Evolutionary conservation across 2,113 vertebrate genomes (phyloP).

Genomic region (Otocyon megalotis): DNA sequence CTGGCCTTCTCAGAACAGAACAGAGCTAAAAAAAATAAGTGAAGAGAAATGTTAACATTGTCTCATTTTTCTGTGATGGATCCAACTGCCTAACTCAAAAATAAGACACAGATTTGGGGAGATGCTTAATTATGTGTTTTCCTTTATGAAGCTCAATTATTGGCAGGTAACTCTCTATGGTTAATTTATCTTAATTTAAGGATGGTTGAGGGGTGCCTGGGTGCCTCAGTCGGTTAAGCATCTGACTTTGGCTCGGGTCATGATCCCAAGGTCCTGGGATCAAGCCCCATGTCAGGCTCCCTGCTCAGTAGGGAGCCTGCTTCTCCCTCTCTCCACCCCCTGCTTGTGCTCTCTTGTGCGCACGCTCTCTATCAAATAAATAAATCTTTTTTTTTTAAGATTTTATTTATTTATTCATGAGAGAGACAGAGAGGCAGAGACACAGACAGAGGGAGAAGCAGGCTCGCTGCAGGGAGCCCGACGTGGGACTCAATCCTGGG

Average conservation of each 20-base stretch:
- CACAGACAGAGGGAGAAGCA: too few relatives aligned
- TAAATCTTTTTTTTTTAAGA: background rate
- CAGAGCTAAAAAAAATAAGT: background rate
- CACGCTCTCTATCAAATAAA: background rate
- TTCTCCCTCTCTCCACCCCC: background rate
- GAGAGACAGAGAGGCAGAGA: too few relatives aligned
- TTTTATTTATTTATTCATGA: too few relatives aligned
- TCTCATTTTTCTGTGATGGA: constrained; percentile 44
- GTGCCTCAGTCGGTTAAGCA: background rate
- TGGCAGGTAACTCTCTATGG: background rate
- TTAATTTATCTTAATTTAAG: background rate
- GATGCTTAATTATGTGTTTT: constrained; percentile 50
- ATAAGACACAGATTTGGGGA: constrained; percentile 45
- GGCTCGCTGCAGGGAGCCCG: too few relatives aligned
- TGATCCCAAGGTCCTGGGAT: background rate
- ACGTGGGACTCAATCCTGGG: too few relatives aligned
- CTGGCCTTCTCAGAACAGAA: constrained; percentile 6
- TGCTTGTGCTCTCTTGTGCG: background rate
- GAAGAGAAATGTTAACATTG: constrained; percentile 25
- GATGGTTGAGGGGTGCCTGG: background rate
- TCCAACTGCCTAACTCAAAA: constrained; percentile 63
- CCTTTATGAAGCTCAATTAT: constrained; percentile 40
- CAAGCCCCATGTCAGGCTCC: background rate
- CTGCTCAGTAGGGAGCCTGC: background rate
- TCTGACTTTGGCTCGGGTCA: background rate